Evolutionary conservation across 2,888 invertebrate species (phyloP).

Genomic region (Sipha maydis): DNA sequence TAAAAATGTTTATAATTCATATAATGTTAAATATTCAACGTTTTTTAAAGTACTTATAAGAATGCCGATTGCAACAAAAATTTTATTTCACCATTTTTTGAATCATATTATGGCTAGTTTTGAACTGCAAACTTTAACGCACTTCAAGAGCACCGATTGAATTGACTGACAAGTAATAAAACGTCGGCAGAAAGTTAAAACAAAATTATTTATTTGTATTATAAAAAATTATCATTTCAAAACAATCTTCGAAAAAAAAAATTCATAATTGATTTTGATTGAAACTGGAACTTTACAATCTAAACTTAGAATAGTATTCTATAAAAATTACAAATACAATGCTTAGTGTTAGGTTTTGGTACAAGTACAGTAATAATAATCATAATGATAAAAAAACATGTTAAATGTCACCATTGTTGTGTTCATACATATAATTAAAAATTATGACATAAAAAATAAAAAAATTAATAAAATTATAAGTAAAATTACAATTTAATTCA

Average conservation of each 20-base stretch:
- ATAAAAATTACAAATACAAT: constrained; percentile 56
- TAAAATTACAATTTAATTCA: constrained; percentile 43
- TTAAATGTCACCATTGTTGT: constrained; percentile 24
- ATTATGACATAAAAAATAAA: constrained; percentile 5
- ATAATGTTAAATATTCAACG: too few species aligned
- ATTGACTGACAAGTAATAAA: neutral
- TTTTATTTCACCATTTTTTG: too few species aligned
- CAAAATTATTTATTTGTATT: constrained; percentile 58
- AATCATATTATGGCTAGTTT: too few species aligned
- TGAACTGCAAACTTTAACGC: too few species aligned
- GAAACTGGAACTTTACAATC: constrained; percentile 54
- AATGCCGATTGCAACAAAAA: too few species aligned
- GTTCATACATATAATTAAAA: neutral
- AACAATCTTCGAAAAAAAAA: constrained; percentile 55
- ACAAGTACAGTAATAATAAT: constrained; percentile 47
- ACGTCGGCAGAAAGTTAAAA: constrained; percentile 29
- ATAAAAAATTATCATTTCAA: constrained; percentile 56
- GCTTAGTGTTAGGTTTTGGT: constrained; percentile 61
- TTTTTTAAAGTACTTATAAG: too few species aligned
- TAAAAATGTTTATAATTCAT: too few species aligned
- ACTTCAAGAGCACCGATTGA: too few species aligned
- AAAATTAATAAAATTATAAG: constrained; percentile 40
- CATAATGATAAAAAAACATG: constrained; percentile 28
- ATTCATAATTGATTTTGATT: constrained; percentile 60
- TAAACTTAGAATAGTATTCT: constrained; percentile 46